Evolutionary conservation across 2,113 vertebrate species (phyloP).

Genomic region (Empidonax alnorum): DNA sequence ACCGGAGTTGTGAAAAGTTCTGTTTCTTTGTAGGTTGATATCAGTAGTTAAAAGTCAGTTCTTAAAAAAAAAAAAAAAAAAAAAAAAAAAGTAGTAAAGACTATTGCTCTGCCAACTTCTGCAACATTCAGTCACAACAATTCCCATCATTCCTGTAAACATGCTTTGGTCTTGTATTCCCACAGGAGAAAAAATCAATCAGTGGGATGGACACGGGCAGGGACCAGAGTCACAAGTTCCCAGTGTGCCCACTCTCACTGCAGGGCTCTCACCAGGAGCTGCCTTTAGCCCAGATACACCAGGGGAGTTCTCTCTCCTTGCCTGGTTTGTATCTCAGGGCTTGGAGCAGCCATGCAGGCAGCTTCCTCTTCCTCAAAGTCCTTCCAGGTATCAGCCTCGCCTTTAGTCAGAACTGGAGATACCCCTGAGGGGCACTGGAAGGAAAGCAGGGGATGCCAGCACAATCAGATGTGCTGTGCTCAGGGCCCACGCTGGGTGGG

Average conservation of each 20-base stretch:
- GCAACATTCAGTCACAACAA: not conserved
- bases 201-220: not conserved
- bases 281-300: not conserved
- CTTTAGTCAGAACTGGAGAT: not conserved
- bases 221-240: not conserved
- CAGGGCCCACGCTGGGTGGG: rapidly evolving
- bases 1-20: not conserved
- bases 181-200: not conserved
- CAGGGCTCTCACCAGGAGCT: not conserved
- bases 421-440: not conserved
- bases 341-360: not conserved
- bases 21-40: not conserved
- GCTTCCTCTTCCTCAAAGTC: not conserved
- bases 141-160: not conserved
- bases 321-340: not conserved
- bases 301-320: not conserved
- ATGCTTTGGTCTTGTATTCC: not conserved
- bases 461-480: not conserved
- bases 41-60: not conserved
- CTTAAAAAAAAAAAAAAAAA: not conserved
- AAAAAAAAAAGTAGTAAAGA: not conserved
- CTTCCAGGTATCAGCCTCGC: not conserved
- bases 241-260: not conserved
- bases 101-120: not conserved
- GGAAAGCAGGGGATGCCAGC: rapidly evolving